Conservation (phyloP, 2,113 vertebrate genomes). For the Corythaixoides concolor region DNA sequence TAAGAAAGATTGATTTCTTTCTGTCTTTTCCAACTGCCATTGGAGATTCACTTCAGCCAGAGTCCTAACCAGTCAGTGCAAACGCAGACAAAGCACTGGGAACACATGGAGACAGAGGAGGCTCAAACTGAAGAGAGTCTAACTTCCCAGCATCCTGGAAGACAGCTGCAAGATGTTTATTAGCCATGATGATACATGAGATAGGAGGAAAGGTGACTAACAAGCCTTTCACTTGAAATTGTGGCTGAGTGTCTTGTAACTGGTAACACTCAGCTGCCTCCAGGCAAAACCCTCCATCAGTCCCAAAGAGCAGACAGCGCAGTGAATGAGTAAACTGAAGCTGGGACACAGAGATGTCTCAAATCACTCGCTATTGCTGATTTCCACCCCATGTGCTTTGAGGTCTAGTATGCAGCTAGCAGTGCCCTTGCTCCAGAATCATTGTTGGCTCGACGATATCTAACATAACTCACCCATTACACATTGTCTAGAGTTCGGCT, state of each 20-base stretch:
- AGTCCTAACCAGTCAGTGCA: not conserved
- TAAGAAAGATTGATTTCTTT: not conserved
- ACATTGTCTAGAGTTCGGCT: slow-evolving; percentile 19
- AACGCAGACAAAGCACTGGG: not conserved
- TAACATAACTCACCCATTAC: slow-evolving; percentile 60
- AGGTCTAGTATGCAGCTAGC: not conserved
- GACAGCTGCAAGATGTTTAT: not conserved
- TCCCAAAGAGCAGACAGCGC: not conserved
- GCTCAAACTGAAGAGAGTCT: not conserved
- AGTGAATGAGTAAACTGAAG: slow-evolving; percentile 1
- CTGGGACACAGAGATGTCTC: not conserved
- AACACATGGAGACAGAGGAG: not conserved
- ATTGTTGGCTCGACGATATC: not conserved
- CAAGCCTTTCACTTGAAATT: not conserved
- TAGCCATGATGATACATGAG: not conserved
- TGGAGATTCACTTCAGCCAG: not conserved
- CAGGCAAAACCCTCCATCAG: slow-evolving; percentile 12
- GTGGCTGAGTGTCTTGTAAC: not conserved
- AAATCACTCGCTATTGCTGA: not conserved
- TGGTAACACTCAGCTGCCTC: not conserved
- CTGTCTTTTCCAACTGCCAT: not conserved
- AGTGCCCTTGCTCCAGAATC: not conserved
- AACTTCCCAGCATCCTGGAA: not conserved
- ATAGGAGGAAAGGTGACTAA: slow-evolving; percentile 44
- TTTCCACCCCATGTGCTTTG: not conserved